Evolutionary conservation across 2,888 invertebrate species (phyloP), one percentile per base, ranked within the genome.

Genomic region (Axea sp.): DNA sequence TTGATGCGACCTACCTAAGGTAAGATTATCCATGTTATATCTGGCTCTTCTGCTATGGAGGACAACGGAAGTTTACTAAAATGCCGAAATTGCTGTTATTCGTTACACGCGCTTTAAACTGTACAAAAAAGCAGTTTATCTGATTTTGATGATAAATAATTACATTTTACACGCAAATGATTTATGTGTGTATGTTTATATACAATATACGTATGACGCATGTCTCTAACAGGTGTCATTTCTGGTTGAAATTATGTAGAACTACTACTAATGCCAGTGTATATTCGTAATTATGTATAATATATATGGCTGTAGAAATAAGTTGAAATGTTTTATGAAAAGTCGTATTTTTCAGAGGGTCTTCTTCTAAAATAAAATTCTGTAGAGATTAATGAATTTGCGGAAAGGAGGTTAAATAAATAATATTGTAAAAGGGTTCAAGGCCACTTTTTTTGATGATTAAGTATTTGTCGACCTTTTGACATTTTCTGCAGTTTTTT

Each of bases 1-100:
- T 87, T 86, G 86, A 84, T 84, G 80, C 81, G 77, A 75, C 78
- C 80, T 77, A 77, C 62, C 73, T 75, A 78, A 78, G 78, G 80
- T 77, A 79, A 74, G 73, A 76, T 74, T 65, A 67, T 67, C 67
- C 35, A 53, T 41, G 49, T 67, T 73, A 67, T 60, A 73, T 67
- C 53, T 60, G 55, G 59, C 55, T 33, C 22, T 14, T 47, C 15
- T 11, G 33, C 15, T 12, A 12, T 45, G 22, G 43, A 72, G 47
- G 60, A 45, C 73, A 30, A 26, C 64, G 59, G 60, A 67, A 67
- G 55, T 67, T 53, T 60, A 62, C 28, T 19, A n/a, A 64, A 64
- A 28, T 22, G 28, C 15, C 53, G 19, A 37, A 64, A 28, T 45
- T 64, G 17, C 12, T 35, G 7, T 43, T 43, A 31, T 15, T 24